phyloP scores from a whole-genome alignment of 2,797 vertebrate genomes.

The Peromyscus eremicus region DNA sequence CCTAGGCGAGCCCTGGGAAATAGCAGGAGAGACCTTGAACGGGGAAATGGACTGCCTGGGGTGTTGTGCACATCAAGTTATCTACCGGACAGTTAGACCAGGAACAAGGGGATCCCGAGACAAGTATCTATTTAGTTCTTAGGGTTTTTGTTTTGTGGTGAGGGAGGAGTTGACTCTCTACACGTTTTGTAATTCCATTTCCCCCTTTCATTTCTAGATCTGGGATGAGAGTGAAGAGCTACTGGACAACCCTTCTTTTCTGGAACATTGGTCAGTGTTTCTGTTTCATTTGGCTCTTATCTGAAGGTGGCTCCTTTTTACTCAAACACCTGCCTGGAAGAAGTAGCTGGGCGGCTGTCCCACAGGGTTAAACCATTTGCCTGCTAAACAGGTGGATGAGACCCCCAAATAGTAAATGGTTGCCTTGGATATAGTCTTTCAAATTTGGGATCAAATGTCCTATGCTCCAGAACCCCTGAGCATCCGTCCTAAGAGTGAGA shows the following conservation, averaged over 20 bases:
- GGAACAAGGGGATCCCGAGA: background rate
- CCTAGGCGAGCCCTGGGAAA: background rate
- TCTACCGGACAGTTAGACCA: background rate
- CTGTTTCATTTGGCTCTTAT: background rate
- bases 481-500: background rate
- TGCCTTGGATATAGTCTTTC: background rate
- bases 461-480: background rate
- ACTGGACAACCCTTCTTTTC: background rate
- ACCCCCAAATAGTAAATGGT: background rate
- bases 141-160: background rate
- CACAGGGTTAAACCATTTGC: background rate
- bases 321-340: background rate
- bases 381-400: background rate
- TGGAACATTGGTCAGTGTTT: background rate
- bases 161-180: background rate
- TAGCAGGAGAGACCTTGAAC: background rate
- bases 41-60: background rate
- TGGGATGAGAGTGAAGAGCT: background rate
- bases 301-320: background rate
- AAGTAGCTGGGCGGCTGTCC: background rate
- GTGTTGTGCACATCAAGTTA: background rate
- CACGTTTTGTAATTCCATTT: background rate
- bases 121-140: background rate
- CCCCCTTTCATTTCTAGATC: background rate
- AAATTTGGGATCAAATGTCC: background rate